Evolutionary conservation across 1,140 invertebrate genomes (phyloP).

Genomic region (Hydropsyche tenuis): DNA sequence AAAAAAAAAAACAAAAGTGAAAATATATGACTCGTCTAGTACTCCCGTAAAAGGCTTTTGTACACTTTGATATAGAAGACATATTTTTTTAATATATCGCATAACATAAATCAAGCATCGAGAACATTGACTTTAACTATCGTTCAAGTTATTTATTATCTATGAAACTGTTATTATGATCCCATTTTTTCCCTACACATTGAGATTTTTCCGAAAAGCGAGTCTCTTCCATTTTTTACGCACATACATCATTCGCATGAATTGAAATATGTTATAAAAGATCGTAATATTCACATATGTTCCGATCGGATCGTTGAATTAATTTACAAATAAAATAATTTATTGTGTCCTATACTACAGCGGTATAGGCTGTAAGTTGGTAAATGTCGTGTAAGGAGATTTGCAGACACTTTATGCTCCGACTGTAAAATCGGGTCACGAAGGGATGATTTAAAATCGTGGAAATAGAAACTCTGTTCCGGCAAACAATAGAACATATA

Average conservation of each 20-base stretch:
- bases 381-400: neutral
- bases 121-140: conserved; percentile 14
- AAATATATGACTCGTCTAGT: too few relatives aligned
- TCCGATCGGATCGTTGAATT: too few relatives aligned
- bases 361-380: too few relatives aligned
- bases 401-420: neutral
- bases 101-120: conserved; percentile 16
- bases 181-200: neutral
- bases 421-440: neutral
- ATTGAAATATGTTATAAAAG: too few relatives aligned
- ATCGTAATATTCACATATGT: too few relatives aligned
- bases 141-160: conserved; percentile 22
- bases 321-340: too few relatives aligned
- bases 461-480: neutral
- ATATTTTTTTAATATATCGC: conserved; percentile 2
- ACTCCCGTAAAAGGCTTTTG: too few relatives aligned
- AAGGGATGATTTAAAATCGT: neutral
- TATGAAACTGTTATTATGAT: conserved; percentile 21
- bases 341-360: too few relatives aligned
- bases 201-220: neutral
- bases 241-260: too few relatives aligned
- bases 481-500: neutral
- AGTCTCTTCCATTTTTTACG: neutral
- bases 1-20: too few relatives aligned
- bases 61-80: too few relatives aligned